These are phyloP conservation scores for Lutjanus erythropterus DNA, from an alignment of 2,113 vertebrate species.

Conservation along the genomic window DNA sequence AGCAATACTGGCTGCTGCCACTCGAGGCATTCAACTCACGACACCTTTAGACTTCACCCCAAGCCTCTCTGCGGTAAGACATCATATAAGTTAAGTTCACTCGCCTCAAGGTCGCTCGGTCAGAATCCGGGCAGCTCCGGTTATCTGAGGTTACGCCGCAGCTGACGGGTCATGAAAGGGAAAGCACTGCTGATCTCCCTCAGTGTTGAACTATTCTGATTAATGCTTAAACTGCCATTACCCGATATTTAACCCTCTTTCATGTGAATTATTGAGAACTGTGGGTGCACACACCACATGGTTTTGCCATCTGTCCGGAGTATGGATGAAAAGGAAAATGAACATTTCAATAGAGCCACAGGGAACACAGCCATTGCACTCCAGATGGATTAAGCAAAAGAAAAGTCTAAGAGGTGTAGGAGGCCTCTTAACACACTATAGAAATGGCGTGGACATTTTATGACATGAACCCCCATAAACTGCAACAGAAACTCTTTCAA, in stretches of 20 bases:
- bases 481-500: too few species aligned
- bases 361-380: conserved; percentile 48
- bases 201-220: conserved; percentile 43
- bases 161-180: conserved; percentile 3
- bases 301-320: conserved; percentile 77
- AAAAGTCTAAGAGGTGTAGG: conserved; percentile 29
- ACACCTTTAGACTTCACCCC: conserved; percentile 41
- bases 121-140: neutral
- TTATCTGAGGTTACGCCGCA: conserved; percentile 23
- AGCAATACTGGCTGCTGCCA: conserved; percentile 56
- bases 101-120: conserved; percentile 45
- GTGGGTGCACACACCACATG: conserved; percentile 67
- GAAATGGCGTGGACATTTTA: too few species aligned
- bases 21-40: conserved; percentile 36
- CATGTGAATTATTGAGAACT: conserved; percentile 72
- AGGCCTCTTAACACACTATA: conserved; percentile 2
- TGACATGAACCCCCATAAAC: too few species aligned
- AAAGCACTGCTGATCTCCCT: conserved; percentile 7
- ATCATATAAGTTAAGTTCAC: conserved; percentile 23
- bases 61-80: conserved; percentile 26
- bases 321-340: conserved; percentile 48
- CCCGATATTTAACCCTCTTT: conserved; percentile 71
- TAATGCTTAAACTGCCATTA: conserved; percentile 60
- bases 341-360: conserved; percentile 50
- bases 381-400: conserved; percentile 45